phyloP scores from a whole-genome alignment of 1,140 invertebrate genomes.

The Sarcophaga bullata region DNA sequence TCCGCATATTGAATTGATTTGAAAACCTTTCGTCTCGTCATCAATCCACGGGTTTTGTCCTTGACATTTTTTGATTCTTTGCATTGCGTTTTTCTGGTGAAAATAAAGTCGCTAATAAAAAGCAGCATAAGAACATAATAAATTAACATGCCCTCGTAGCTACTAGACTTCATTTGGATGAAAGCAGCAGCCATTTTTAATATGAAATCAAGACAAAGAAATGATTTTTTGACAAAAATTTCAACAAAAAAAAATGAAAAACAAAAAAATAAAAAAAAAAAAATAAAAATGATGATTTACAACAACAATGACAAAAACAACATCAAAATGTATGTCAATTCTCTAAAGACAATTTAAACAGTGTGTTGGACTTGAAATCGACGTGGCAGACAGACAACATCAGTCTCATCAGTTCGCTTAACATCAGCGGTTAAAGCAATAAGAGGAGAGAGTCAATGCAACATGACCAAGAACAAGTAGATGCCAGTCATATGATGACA shows the following conservation, averaged over 20 bases:
- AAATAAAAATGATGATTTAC: constrained; percentile 29
- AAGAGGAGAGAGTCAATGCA: background rate
- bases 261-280: background rate
- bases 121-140: background rate
- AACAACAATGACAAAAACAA: background rate
- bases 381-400: background rate
- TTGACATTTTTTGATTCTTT: background rate
- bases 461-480: too few species aligned
- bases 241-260: background rate
- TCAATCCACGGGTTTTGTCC: background rate
- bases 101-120: background rate
- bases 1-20: too few species aligned
- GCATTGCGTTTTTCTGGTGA: background rate
- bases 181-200: constrained; percentile 23
- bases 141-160: constrained; percentile 6
- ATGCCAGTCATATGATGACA: background rate
- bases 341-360: constrained; percentile 35
- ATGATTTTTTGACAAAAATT: constrained; percentile 11
- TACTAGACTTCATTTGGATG: background rate
- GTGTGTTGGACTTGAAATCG: constrained; percentile 13
- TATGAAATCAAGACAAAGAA: background rate
- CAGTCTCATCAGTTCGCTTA: background rate
- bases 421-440: background rate
- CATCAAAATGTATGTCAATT: constrained; percentile 37
- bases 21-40: background rate